Base-by-base conservation (phyloP, 2,888 invertebrate species). In the Incurvaria masculella region DNA sequence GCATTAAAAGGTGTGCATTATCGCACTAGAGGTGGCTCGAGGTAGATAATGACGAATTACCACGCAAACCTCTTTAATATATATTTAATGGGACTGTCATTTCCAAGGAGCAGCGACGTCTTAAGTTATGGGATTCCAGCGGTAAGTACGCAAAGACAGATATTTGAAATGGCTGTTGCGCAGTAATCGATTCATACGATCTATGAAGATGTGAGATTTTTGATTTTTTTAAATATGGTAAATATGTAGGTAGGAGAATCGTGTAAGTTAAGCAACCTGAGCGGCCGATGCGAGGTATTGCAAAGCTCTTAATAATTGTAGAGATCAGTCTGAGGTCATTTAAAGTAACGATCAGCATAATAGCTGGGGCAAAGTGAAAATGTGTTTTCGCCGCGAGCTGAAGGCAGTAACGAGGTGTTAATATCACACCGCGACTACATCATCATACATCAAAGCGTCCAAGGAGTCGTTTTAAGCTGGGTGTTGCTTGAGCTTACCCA, bases 171-270 rank as follows among this genome's bases (percentile, higher is more conserved):
- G 57, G 56, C 57, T 56, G 60, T 60, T 58, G 57, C 52, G 53
- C 57, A 57, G 57, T 51, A 69, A 69, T 68, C 64, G 62, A 68
- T 69, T 68, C 63, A 64, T 67, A 69, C 61, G 68, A 68, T 56
- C 62, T 66, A 64, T 64, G 62, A 64, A 64, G 64, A n/a, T 11
- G 33, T n/a, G n/a, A n/a, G n/a, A n/a, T n/a, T n/a, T n/a, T n/a
- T n/a, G n/a, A n/a, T n/a, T n/a, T n/a, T n/a, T n/a, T n/a, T n/a
- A n/a, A n/a, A n/a, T n/a, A n/a, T n/a, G n/a, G n/a, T n/a, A n/a
- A n/a, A n/a, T n/a, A n/a, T n/a, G n/a, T n/a, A n/a, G n/a, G n/a
- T n/a, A n/a, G n/a, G n/a, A n/a, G n/a, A n/a, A n/a, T n/a, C n/a
- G n/a, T n/a, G n/a, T n/a, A n/a, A n/a, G n/a, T n/a, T n/a, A n/a